A percentile compares a stretch with the other conserved stretches of the same genome.
phyloP scores from a whole-genome alignment of 2,797 vertebrate species.

The Leptodactylus fallax region DNA sequence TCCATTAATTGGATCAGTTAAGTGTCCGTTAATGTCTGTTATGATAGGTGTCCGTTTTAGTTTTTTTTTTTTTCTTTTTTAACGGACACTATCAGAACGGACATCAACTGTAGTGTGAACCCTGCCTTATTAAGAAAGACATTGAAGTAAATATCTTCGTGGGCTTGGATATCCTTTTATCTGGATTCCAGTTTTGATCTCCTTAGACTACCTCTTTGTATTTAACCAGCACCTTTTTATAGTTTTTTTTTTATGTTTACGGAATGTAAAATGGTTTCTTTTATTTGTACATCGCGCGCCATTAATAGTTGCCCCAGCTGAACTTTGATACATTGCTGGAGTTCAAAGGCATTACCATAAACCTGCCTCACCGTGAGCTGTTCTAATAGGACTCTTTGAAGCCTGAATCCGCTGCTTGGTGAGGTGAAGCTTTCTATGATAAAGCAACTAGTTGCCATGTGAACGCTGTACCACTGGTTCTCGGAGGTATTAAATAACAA shows the following conservation, averaged over 20 bases:
- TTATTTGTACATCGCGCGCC: neutral
- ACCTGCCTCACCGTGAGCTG: neutral
- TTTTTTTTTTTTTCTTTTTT: no score
- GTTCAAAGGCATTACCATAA: slow-evolving; percentile 24
- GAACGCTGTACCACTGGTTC: slow-evolving; percentile 24
- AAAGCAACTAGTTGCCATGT: slow-evolving; percentile 55
- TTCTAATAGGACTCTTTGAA: slow-evolving; percentile 52
- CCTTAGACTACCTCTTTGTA: no score
- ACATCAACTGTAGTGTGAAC: no score
- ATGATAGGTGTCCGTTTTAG: no score
- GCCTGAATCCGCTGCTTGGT: slow-evolving; percentile 44
- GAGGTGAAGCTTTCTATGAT: slow-evolving; percentile 49
- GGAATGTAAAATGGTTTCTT: neutral
- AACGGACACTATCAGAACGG: no score
- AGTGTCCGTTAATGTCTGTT: no score
- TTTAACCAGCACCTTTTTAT: neutral
- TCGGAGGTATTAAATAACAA: slow-evolving; percentile 42
- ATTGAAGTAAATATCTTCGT: no score
- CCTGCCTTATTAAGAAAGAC: no score
- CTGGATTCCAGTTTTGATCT: no score
- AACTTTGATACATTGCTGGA: slow-evolving; percentile 25
- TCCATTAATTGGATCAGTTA: no score
- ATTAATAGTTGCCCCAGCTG: neutral
- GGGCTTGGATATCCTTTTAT: no score
- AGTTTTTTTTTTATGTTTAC: neutral